phyloP scores from a whole-genome alignment of 2,888 invertebrate genomes.

The Troides oblongomaculatus region DNA sequence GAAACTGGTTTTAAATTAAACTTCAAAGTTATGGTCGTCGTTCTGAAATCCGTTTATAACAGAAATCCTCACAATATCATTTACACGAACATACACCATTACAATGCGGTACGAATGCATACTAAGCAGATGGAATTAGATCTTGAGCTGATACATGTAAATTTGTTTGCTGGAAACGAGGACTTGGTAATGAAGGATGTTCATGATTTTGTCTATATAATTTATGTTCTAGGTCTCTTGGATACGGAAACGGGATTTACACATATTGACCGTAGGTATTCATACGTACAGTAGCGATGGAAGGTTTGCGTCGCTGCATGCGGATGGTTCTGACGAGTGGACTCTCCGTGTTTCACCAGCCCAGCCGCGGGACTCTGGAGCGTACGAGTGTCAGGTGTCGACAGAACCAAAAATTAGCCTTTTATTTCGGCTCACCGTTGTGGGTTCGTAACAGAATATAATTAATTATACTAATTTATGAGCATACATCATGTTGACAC shows the following conservation, averaged over 20 bases:
- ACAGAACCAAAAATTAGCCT: slow-evolving; percentile 93
- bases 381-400: slow-evolving; percentile 95
- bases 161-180: not conserved
- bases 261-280: slow-evolving; percentile 82
- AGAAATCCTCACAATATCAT: not conserved
- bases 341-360: slow-evolving; percentile 80
- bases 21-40: not conserved
- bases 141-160: not conserved
- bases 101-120: not conserved
- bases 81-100: not conserved
- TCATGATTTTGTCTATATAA: not conserved
- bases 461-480: not conserved
- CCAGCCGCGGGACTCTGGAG: slow-evolving; percentile 89
- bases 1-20: too few relatives aligned
- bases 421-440: slow-evolving; percentile 86
- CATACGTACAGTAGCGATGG: slow-evolving; percentile 84
- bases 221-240: slow-evolving; percentile 84
- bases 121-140: not conserved
- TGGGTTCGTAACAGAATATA: slow-evolving; percentile 79
- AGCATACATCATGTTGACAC: too few relatives aligned
- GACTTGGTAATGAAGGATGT: not conserved
- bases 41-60: not conserved
- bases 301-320: slow-evolving; percentile 82
- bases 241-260: slow-evolving; percentile 91
- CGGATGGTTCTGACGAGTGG: slow-evolving; percentile 83